Conservation (phyloP, 1,140 invertebrate genomes). For the Conus ventricosus region DNA sequence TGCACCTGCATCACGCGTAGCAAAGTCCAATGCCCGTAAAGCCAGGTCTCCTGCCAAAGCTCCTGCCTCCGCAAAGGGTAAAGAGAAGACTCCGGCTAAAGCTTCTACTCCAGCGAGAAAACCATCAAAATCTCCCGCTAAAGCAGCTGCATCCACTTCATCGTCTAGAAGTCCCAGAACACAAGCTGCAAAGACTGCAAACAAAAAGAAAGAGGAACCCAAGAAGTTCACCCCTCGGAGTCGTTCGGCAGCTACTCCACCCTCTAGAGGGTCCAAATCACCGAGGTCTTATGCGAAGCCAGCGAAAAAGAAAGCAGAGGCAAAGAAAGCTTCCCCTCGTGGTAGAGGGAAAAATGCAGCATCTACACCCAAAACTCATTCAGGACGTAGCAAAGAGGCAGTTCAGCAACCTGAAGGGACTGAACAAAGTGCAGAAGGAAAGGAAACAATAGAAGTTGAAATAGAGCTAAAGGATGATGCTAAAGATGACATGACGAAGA, state of each 20-base stretch:
- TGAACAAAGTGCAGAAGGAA: conserved; percentile 35
- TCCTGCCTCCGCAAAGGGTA: conserved; percentile 11
- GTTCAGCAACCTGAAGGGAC: conserved; percentile 36
- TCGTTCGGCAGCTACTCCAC: neutral
- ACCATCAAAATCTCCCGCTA: neutral
- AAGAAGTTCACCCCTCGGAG: conserved; percentile 11
- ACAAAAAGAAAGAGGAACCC: conserved; percentile 31
- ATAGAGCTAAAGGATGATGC: neutral
- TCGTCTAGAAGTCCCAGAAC: neutral
- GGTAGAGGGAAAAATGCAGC: neutral
- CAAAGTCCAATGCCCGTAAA: neutral
- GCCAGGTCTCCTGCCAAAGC: neutral
- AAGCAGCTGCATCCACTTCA: conserved; percentile 22
- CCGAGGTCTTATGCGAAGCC: neutral
- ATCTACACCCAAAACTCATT: neutral
- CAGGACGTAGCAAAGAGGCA: conserved; percentile 20
- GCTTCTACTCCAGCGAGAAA: neutral
- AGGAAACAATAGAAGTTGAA: conserved; percentile 24
- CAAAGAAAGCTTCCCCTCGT: neutral
- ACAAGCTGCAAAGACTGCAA: neutral
- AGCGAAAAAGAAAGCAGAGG: conserved; percentile 20
- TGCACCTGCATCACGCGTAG: neutral
- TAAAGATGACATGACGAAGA: conserved; percentile 11
- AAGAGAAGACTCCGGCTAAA: conserved; percentile 9
- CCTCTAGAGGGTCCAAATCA: neutral